Evolutionary conservation across 2,113 vertebrate species (phyloP).

Genomic region (Galemys pyrenaicus): DNA sequence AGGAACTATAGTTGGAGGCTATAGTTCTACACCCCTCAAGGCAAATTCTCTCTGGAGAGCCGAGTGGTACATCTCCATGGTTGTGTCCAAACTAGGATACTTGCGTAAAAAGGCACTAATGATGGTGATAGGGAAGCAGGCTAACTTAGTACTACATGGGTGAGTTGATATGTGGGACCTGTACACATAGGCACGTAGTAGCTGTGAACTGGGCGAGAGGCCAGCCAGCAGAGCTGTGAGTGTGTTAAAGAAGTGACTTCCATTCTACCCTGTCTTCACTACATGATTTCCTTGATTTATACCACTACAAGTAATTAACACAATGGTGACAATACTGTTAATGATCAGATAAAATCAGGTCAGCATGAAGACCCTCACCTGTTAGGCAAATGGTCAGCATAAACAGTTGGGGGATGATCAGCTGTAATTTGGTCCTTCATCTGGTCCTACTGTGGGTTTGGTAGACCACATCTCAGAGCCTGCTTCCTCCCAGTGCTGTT

Average conservation of each 20-base stretch:
- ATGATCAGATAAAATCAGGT: neutral
- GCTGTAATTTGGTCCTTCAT: neutral
- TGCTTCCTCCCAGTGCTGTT: neutral
- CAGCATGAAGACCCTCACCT: too few species aligned
- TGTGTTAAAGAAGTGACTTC: neutral
- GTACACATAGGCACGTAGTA: neutral
- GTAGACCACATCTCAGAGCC: neutral
- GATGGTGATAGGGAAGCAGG: neutral
- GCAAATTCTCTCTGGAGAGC: neutral
- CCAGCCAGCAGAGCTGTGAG: neutral
- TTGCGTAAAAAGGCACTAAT: neutral
- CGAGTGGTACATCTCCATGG: neutral
- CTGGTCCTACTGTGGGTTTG: neutral
- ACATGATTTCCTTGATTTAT: neutral
- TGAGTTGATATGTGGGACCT: neutral
- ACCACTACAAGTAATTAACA: too few species aligned
- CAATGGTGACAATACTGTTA: neutral
- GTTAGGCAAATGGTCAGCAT: too few species aligned
- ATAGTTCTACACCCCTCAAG: neutral
- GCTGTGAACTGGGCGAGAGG: neutral
- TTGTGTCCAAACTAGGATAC: neutral
- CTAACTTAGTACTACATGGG: neutral
- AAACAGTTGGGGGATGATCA: too few species aligned
- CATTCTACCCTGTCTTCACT: neutral
- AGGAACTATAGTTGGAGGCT: neutral